Evolutionary conservation across 2,797 vertebrate species (phyloP).

Genomic region (Bovichtus diacanthus): DNA sequence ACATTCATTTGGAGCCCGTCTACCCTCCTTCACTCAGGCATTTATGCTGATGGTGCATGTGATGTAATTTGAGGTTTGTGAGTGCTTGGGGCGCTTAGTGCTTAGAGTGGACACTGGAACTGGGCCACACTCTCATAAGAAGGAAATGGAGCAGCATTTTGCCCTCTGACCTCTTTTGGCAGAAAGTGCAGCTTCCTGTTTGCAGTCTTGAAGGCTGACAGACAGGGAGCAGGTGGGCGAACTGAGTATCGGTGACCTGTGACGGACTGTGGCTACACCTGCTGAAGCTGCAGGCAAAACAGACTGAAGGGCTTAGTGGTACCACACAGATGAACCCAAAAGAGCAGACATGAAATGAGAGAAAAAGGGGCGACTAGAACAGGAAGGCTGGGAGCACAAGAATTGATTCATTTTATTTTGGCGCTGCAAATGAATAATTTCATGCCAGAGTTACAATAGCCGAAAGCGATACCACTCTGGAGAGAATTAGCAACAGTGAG

Average conservation of each 20-base stretch:
- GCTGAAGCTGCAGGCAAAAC: slow-evolving; percentile 44
- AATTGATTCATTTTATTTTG: slow-evolving; percentile 43
- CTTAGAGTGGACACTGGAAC: not conserved
- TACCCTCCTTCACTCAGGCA: not conserved
- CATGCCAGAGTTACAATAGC: slow-evolving; percentile 34
- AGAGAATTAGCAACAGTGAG: slow-evolving; percentile 48
- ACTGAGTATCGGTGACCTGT: slow-evolving; percentile 49
- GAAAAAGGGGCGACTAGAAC: not conserved
- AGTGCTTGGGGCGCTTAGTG: not conserved
- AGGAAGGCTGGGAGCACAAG: slow-evolving; percentile 24
- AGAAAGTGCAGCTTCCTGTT: slow-evolving; percentile 50
- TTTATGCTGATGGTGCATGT: not conserved
- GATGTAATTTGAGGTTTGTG: slow-evolving; percentile 13
- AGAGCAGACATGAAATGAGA: slow-evolving; percentile 27
- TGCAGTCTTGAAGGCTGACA: slow-evolving; percentile 24
- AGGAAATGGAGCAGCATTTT: slow-evolving; percentile 4
- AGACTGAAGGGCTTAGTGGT: slow-evolving; percentile 14
- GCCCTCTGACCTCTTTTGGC: slow-evolving; percentile 45
- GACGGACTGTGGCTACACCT: slow-evolving; percentile 38
- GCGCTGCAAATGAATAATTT: slow-evolving; percentile 53
- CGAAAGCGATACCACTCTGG: slow-evolving; percentile 42
- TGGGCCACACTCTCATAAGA: not conserved
- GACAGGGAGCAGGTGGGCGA: slow-evolving; percentile 51
- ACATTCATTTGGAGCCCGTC: not conserved
- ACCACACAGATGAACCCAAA: slow-evolving; percentile 16